phyloP scores from a whole-genome alignment of 2,888 invertebrate genomes.

The Acleris laterana region DNA sequence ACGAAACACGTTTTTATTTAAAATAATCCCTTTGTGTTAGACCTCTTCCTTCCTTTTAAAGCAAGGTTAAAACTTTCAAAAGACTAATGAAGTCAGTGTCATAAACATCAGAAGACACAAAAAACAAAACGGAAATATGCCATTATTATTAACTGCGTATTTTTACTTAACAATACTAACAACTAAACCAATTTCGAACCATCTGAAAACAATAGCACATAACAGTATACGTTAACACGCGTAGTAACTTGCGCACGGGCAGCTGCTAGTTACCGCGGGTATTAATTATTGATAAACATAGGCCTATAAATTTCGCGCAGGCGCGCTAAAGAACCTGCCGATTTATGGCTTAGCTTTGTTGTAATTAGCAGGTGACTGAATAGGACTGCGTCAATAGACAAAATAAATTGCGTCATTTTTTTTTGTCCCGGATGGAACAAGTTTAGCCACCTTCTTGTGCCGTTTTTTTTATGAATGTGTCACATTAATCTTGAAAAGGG shows the following conservation, averaged over 20 bases:
- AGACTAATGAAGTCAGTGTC: too few species aligned
- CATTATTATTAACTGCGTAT: not conserved
- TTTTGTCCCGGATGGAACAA: not conserved
- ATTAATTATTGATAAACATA: slow-evolving; percentile 36
- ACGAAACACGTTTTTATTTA: too few species aligned
- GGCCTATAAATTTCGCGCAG: slow-evolving; percentile 25
- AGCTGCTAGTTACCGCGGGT: slow-evolving; percentile 19
- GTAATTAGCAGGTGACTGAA: slow-evolving; percentile 32
- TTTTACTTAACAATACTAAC: not conserved
- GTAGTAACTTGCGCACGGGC: slow-evolving; percentile 29
- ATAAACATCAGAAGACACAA: not conserved
- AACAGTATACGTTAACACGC: slow-evolving; percentile 1
- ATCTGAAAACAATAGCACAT: slow-evolving; percentile 1
- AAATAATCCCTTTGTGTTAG: too few species aligned
- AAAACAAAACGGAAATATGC: not conserved
- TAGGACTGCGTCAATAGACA: slow-evolving; percentile 5
- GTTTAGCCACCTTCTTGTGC: too few species aligned
- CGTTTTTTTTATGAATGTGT: not conserved
- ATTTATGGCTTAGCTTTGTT: slow-evolving; percentile 22
- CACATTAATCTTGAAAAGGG: not conserved
- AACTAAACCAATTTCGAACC: not conserved
- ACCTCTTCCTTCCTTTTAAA: too few species aligned
- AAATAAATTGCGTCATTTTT: not conserved
- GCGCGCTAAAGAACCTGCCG: slow-evolving; percentile 28
- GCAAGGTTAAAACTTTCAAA: too few species aligned